Conservation (phyloP, 2,113 vertebrate species). For the Sturnus vulgaris region DNA sequence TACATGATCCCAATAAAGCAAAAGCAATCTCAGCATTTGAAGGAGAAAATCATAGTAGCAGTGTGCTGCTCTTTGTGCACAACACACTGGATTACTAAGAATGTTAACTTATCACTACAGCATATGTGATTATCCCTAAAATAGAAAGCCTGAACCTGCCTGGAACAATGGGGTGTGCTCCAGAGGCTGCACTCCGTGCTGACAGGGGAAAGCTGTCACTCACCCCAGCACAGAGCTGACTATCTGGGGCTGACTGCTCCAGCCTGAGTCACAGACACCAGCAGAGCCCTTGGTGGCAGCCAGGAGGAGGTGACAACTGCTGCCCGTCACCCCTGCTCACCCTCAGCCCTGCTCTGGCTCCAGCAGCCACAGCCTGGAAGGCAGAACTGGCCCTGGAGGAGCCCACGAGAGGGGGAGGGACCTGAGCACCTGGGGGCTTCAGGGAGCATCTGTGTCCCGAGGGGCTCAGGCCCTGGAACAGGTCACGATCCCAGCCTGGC, state of each 20-base stretch:
- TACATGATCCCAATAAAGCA: background rate
- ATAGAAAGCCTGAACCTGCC: background rate
- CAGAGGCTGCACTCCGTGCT: background rate
- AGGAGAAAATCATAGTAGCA: background rate
- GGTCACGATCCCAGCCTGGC: background rate
- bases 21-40: background rate
- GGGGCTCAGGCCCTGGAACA: background rate
- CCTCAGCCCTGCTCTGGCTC: background rate
- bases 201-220: background rate
- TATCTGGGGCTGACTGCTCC: background rate
- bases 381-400: background rate
- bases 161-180: background rate
- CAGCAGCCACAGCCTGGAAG: background rate
- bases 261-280: background rate
- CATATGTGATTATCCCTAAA: background rate
- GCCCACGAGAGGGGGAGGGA: fast-evolving
- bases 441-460: fast-evolving
- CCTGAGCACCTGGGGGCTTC: background rate
- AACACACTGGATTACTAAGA: background rate
- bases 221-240: background rate
- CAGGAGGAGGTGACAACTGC: background rate
- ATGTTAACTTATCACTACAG: background rate
- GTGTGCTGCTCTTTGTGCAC: background rate
- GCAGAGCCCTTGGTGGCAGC: background rate
- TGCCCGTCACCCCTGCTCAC: background rate